Conservation (phyloP, 2,888 invertebrate species). For the Sympetrum striolatum region DNA sequence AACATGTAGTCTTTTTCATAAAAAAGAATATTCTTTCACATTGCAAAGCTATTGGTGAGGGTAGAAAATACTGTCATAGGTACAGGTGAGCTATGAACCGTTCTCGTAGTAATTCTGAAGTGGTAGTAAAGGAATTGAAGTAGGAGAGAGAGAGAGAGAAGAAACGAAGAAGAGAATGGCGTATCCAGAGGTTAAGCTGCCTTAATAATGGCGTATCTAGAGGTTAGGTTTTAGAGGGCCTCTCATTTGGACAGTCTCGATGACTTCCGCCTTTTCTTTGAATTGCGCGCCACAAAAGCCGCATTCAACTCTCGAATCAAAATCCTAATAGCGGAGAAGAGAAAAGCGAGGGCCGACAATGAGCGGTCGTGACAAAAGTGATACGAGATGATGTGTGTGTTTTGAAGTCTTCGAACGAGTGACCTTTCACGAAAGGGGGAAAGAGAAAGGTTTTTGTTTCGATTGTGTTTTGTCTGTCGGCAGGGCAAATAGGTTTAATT, state of each 20-base stretch:
- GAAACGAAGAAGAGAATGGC: neutral
- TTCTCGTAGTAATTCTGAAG: too few relatives aligned
- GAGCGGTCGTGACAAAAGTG: neutral
- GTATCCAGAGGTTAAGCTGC: neutral
- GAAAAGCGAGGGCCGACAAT: neutral
- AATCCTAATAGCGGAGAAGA: slow-evolving; percentile 4
- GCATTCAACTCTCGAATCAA: slow-evolving; percentile 5
- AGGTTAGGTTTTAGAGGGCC: neutral
- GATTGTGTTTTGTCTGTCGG: slow-evolving; percentile 7
- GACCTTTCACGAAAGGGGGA: neutral
- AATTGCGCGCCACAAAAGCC: neutral
- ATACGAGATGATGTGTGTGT: neutral
- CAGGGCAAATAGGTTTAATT: slow-evolving; percentile 38
- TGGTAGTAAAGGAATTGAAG: neutral
- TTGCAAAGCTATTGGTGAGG: too few relatives aligned
- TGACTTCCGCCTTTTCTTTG: slow-evolving; percentile 7
- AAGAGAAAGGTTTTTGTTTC: neutral
- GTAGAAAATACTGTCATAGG: too few relatives aligned
- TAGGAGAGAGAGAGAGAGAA: neutral
- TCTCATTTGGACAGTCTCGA: neutral
- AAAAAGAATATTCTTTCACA: too few relatives aligned
- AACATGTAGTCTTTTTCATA: too few relatives aligned
- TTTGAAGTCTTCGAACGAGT: slow-evolving; percentile 22
- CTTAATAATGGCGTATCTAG: neutral
- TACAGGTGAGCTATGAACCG: too few relatives aligned